Percentiles rank a stretch among this genome's conserved stretches.
Conservation (phyloP, 2,888 invertebrate species). For the Drosophila eohydei region DNA sequence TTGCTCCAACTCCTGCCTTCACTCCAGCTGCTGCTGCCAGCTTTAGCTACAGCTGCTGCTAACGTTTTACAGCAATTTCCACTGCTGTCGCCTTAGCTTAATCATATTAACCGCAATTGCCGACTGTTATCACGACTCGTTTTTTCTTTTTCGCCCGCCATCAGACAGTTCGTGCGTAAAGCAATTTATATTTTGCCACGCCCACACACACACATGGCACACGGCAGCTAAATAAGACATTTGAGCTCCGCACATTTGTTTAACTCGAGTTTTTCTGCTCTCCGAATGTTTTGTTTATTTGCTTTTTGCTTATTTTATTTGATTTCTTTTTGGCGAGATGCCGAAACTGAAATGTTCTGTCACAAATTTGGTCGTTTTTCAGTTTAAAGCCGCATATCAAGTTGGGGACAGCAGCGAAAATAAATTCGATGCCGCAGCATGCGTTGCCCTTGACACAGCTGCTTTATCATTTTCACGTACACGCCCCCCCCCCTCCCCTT, state of each 20-base stretch:
- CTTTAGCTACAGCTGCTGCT: not conserved
- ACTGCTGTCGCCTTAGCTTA: slow-evolving; percentile 29
- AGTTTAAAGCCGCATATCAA: slow-evolving; percentile 76
- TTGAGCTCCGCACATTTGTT: slow-evolving; percentile 70
- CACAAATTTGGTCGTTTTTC: slow-evolving; percentile 41
- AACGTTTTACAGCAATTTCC: slow-evolving; percentile 16
- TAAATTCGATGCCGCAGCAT: slow-evolving; percentile 73
- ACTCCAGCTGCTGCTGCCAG: not conserved
- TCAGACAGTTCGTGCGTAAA: slow-evolving; percentile 58
- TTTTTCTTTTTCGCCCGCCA: slow-evolving; percentile 28
- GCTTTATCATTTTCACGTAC: slow-evolving; percentile 76
- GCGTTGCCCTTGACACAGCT: slow-evolving; percentile 64
- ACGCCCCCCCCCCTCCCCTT: slow-evolving; percentile 4
- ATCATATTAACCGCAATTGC: slow-evolving; percentile 64
- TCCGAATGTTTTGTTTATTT: slow-evolving; percentile 5
- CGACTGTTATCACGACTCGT: slow-evolving; percentile 49
- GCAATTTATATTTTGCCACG: slow-evolving; percentile 67
- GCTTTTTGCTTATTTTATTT: slow-evolving; percentile 13
- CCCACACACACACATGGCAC: slow-evolving; percentile 33
- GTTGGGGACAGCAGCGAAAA: slow-evolving; percentile 50
- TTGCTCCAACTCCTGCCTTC: not conserved
- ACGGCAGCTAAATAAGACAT: slow-evolving; percentile 64
- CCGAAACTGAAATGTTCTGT: slow-evolving; percentile 57
- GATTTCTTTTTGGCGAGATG: slow-evolving; percentile 26
- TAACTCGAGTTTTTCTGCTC: slow-evolving; percentile 29